phyloP scores from a whole-genome alignment of 2,797 vertebrate genomes.

The Argya squamiceps region DNA sequence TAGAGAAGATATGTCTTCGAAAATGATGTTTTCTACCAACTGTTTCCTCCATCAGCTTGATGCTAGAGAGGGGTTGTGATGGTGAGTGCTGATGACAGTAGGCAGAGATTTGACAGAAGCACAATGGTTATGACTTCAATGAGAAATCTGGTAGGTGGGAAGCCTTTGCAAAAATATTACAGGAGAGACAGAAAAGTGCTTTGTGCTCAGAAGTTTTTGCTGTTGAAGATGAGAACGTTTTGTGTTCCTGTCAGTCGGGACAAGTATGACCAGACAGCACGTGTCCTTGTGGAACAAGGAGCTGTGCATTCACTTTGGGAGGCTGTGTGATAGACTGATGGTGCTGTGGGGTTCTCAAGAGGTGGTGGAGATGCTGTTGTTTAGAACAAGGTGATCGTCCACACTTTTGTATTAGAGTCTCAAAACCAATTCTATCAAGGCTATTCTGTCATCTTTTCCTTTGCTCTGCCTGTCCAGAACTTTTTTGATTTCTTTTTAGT shows the following conservation, averaged over 20 bases:
- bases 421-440: not conserved
- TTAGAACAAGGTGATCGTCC: not conserved
- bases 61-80: not conserved
- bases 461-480: not conserved
- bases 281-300: not conserved
- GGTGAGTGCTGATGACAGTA: not conserved
- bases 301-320: not conserved
- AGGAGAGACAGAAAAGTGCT: not conserved
- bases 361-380: not conserved
- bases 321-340: not conserved
- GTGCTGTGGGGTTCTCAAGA: not conserved
- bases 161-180: not conserved
- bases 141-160: not conserved
- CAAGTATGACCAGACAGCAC: not conserved
- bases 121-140: not conserved
- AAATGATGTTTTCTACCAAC: not conserved
- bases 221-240: not conserved
- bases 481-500: not conserved
- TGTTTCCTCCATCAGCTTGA: not conserved
- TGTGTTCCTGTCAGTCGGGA: not conserved
- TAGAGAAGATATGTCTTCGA: not conserved
- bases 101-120: constrained; percentile 9
- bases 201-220: not conserved
- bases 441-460: not conserved
- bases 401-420: not conserved